phyloP scores from a whole-genome alignment of 2,797 vertebrate species.

The Enteromius mattozi region DNA sequence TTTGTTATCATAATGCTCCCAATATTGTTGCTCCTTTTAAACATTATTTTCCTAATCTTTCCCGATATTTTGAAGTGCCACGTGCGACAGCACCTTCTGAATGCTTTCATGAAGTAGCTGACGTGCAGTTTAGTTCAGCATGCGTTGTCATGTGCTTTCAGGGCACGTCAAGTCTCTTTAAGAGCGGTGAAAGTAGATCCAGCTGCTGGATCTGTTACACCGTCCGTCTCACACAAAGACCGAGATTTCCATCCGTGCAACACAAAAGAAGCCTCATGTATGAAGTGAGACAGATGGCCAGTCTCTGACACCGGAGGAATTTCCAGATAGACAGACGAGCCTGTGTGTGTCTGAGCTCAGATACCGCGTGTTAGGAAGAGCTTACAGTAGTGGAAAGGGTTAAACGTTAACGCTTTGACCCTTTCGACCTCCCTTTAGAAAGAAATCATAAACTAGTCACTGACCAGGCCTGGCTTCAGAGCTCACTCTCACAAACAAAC shows the following conservation, averaged over 20 bases:
- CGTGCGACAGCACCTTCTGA: conserved; percentile 65
- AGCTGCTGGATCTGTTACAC: conserved; percentile 77
- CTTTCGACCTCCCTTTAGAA: conserved; percentile 68
- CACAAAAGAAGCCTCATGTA: conserved; percentile 82
- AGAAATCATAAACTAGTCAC: conserved; percentile 67
- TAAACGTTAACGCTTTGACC: conserved; percentile 71
- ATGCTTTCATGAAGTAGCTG: conserved; percentile 60
- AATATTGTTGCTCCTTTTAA: background rate
- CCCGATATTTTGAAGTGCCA: background rate
- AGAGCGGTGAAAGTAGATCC: conserved; percentile 80
- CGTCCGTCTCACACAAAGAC: conserved; percentile 77
- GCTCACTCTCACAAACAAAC: conserved; percentile 68
- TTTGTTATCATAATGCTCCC: background rate
- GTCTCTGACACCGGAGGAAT: conserved; percentile 6
- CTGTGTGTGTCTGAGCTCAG: background rate
- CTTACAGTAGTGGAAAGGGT: conserved; percentile 51
- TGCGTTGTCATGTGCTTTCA: conserved; percentile 82
- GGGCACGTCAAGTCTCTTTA: conserved; percentile 79
- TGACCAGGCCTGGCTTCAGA: conserved; percentile 65
- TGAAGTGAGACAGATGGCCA: conserved; percentile 74
- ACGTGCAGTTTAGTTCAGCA: conserved; percentile 73
- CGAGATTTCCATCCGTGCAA: conserved; percentile 71
- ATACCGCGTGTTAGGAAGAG: conserved; percentile 38
- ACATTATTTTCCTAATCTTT: background rate
- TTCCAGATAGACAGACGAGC: background rate